Percentiles rank a stretch among this genome's conserved stretches.
Evolutionary conservation across 2,113 vertebrate genomes (phyloP).

Genomic region (Terrapene triunguis): DNA sequence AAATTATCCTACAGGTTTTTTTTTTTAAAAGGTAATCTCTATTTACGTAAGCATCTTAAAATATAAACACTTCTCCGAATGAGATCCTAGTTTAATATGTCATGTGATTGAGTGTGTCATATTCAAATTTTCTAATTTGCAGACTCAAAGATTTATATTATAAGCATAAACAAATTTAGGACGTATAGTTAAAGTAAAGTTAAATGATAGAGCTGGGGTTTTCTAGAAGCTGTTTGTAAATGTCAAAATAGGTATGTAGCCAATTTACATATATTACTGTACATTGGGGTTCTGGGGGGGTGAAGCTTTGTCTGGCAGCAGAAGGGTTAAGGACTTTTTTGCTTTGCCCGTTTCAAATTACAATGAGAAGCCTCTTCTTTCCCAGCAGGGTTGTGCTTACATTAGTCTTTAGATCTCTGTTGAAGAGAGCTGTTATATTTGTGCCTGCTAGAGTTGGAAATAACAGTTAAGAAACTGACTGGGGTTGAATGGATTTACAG

Average conservation of each 20-base stretch:
- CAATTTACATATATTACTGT: slow-evolving; percentile 43
- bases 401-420: slow-evolving; percentile 93
- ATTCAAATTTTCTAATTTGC: slow-evolving; percentile 15
- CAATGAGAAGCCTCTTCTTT: slow-evolving; percentile 99
- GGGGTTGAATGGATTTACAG: slow-evolving; percentile 82
- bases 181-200: neutral
- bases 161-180: neutral
- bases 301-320: slow-evolving; percentile 77
- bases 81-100: slow-evolving; percentile 25
- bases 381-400: slow-evolving; percentile 92
- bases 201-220: neutral
- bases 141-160: neutral
- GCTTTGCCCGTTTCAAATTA: slow-evolving; percentile 94
- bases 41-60: slow-evolving; percentile 47
- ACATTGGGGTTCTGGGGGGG: slow-evolving; percentile 7
- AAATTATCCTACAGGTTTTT: slow-evolving; percentile 46
- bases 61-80: slow-evolving; percentile 51
- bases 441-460: slow-evolving; percentile 92
- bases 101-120: slow-evolving; percentile 42
- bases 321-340: slow-evolving; percentile 86
- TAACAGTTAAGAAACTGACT: slow-evolving; percentile 85
- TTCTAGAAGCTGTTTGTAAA: neutral
- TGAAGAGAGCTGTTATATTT: slow-evolving; percentile 89
- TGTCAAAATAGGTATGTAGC: neutral
- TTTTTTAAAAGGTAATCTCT: slow-evolving; percentile 41